Evolutionary conservation across 1,140 invertebrate genomes (phyloP).

Genomic region (Anthonomus grandis): DNA sequence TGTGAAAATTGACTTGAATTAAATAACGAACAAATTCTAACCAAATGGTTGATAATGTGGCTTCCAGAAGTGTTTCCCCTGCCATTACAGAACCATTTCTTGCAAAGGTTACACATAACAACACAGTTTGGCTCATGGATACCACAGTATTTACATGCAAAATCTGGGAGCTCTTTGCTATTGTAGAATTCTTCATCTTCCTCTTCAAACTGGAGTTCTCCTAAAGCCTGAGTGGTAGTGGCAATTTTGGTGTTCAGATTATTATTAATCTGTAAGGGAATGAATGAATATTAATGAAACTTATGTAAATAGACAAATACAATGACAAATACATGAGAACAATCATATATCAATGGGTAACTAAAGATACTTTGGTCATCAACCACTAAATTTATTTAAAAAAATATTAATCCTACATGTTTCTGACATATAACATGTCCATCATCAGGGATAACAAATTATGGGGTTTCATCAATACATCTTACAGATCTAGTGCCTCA

Average conservation of each 20-base stretch:
- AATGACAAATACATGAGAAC: too few relatives aligned
- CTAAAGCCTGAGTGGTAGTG: conserved; percentile 68
- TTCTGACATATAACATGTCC: too few relatives aligned
- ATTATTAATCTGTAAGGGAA: conserved; percentile 65
- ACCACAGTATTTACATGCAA: conserved; percentile 98
- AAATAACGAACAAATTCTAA: conserved; percentile 22
- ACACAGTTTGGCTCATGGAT: conserved; percentile 97
- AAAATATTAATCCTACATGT: too few relatives aligned
- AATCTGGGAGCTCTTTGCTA: conserved; percentile 83
- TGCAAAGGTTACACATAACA: conserved; percentile 97
- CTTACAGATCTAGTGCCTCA: too few relatives aligned
- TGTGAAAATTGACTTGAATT: neutral
- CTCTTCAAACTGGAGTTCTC: conserved; percentile 84
- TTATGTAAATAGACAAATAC: too few relatives aligned
- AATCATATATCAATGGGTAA: too few relatives aligned
- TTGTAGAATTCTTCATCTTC: conserved; percentile 89
- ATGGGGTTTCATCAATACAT: too few relatives aligned
- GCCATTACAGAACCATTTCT: conserved; percentile 99
- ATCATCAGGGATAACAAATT: too few relatives aligned
- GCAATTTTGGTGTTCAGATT: conserved; percentile 69
- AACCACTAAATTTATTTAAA: too few relatives aligned
- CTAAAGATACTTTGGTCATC: too few relatives aligned
- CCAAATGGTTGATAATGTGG: conserved; percentile 98
- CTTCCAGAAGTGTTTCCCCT: conserved; percentile 96
- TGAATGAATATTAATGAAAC: too few relatives aligned